These are phyloP conservation scores for Drosophila kuntzei DNA, from an alignment of 2,888 invertebrate genomes.

Conservation along the genomic window DNA sequence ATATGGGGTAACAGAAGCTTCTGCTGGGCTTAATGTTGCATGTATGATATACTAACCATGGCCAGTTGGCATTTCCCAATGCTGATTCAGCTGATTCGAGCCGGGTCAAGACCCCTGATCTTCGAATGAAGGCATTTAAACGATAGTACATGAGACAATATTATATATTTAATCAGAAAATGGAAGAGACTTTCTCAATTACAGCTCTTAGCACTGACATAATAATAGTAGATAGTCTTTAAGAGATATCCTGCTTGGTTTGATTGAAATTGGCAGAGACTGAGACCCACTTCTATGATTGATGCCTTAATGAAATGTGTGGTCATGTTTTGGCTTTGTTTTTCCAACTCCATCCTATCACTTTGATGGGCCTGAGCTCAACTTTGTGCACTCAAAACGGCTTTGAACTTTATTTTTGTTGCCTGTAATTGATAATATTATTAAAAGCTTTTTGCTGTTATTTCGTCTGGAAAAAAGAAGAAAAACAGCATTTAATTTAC, in stretches of 20 bases:
- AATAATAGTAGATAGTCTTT: not conserved
- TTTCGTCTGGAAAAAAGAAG: slow-evolving; percentile 15
- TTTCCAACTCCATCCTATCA: not conserved
- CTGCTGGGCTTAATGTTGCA: slow-evolving; percentile 56
- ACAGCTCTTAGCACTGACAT: not conserved
- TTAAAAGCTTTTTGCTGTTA: slow-evolving; percentile 27
- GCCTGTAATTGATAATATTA: slow-evolving; percentile 26
- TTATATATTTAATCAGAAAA: slow-evolving; percentile 18
- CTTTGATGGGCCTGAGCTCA: slow-evolving; percentile 1
- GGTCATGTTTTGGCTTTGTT: not conserved
- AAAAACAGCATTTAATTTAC: slow-evolving; percentile 4
- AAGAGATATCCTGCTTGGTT: not conserved
- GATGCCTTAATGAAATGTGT: slow-evolving; percentile 4
- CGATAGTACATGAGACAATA: slow-evolving; percentile 4
- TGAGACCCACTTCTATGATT: slow-evolving; percentile 2
- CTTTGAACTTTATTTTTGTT: slow-evolving; percentile 12
- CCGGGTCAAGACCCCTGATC: slow-evolving; percentile 26
- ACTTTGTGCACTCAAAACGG: slow-evolving; percentile 7
- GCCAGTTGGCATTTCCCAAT: slow-evolving; percentile 42
- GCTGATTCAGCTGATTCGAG: slow-evolving; percentile 41
- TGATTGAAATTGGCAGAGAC: not conserved
- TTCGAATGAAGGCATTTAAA: slow-evolving; percentile 28
- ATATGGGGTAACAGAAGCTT: slow-evolving; percentile 8
- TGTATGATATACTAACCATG: slow-evolving; percentile 55
- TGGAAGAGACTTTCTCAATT: slow-evolving; percentile 1